These are phyloP conservation scores for Linurgus olivaceus DNA, from an alignment of 2,797 vertebrate species.

Conservation along the genomic window DNA sequence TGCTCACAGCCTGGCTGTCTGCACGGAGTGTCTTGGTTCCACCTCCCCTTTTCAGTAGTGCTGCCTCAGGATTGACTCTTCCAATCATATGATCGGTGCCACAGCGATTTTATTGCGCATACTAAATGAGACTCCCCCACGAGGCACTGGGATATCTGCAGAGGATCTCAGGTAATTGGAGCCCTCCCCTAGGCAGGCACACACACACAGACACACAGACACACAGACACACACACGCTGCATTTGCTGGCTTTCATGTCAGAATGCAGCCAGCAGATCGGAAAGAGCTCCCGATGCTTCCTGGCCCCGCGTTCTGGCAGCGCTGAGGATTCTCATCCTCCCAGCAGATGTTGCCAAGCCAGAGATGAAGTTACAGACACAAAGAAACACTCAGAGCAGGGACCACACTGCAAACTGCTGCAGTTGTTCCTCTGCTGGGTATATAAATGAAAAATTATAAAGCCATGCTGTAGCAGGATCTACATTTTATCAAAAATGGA, in stretches of 20 bases:
- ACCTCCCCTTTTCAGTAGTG: conserved; percentile 59
- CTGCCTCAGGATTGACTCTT: conserved; percentile 57
- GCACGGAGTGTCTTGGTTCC: conserved; percentile 33
- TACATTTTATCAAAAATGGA: not conserved
- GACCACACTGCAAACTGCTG: conserved; percentile 5
- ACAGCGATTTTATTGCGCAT: conserved; percentile 34
- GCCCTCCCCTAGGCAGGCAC: not conserved
- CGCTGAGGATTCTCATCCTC: not conserved
- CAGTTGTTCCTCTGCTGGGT: not conserved
- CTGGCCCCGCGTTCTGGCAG: not conserved
- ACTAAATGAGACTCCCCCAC: conserved; percentile 64
- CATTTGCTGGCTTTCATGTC: not conserved
- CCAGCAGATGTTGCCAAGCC: not conserved
- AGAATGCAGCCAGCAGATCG: not conserved
- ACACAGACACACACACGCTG: not conserved
- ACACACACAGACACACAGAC: not conserved
- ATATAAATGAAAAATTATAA: not conserved
- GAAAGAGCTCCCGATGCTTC: not conserved
- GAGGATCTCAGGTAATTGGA: conserved; percentile 28
- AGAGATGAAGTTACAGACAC: conserved; percentile 18
- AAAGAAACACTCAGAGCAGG: conserved; percentile 14
- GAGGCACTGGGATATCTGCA: conserved; percentile 15
- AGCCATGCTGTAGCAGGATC: not conserved
- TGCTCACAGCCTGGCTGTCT: conserved; percentile 54
- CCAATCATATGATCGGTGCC: conserved; percentile 58